Percentiles rank a stretch among this genome's conserved stretches.
Conservation (phyloP, 2,888 invertebrate species). For the Harpalus rufipes region DNA sequence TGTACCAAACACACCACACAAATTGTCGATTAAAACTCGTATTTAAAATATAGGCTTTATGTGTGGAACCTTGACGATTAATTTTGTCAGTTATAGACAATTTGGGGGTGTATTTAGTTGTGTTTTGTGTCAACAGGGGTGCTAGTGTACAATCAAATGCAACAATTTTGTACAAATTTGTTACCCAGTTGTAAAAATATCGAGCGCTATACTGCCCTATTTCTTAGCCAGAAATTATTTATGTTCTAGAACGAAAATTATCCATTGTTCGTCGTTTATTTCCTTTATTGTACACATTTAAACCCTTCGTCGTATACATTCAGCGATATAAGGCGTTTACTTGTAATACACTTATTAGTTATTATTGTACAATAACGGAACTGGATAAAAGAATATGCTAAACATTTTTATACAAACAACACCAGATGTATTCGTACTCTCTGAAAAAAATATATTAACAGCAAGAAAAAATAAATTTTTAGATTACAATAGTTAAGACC, state of each 20-base stretch:
- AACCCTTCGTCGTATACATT: neutral
- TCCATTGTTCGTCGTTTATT: too few species aligned
- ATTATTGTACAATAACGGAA: neutral
- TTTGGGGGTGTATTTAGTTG: neutral
- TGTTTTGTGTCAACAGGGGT: constrained; percentile 9
- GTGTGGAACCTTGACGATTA: neutral
- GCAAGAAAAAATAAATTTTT: too few species aligned
- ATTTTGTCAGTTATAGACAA: neutral
- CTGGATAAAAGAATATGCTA: too few species aligned
- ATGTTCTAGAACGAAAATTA: neutral
- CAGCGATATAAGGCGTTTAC: neutral
- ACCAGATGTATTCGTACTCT: too few species aligned
- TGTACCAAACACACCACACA: constrained; percentile 15
- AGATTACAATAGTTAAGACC: too few species aligned
- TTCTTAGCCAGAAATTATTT: neutral
- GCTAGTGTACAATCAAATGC: constrained; percentile 59
- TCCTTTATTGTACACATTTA: too few species aligned
- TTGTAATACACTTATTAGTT: neutral
- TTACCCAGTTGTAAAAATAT: constrained; percentile 61
- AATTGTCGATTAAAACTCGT: constrained; percentile 18
- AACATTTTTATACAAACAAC: too few species aligned
- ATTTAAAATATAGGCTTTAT: constrained; percentile 19
- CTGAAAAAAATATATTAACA: too few species aligned
- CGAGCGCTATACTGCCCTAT: constrained; percentile 51
- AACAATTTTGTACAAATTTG: constrained; percentile 63